A percentile compares a stretch with the other conserved stretches of the same genome.
Evolutionary conservation across 2,888 invertebrate species (phyloP).

Genomic region (Drosophila koepferae): DNA sequence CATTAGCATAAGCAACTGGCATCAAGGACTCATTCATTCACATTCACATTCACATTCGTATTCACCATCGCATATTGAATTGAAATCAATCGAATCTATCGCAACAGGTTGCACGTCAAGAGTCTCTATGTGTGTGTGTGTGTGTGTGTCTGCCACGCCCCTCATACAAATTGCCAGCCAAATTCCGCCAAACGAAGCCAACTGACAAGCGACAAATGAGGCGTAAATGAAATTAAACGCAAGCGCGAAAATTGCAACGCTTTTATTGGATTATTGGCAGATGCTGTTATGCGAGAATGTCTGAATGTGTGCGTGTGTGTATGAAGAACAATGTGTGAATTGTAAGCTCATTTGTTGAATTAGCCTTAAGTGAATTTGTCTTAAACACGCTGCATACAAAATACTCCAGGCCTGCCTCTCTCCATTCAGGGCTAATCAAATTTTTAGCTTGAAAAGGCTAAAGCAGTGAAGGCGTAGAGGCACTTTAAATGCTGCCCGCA

Average conservation of each 20-base stretch:
- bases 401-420: slow-evolving; percentile 4
- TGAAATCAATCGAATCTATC: slow-evolving; percentile 54
- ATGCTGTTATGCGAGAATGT: slow-evolving; percentile 11
- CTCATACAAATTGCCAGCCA: slow-evolving; percentile 32
- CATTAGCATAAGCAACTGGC: slow-evolving; percentile 59
- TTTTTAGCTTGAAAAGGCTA: slow-evolving; percentile 2
- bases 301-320: neutral
- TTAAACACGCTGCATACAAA: slow-evolving; percentile 52
- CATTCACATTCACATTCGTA: neutral
- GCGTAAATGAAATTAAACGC: slow-evolving; percentile 81
- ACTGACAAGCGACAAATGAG: slow-evolving; percentile 76
- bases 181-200: slow-evolving; percentile 20
- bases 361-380: slow-evolving; percentile 66
- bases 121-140: neutral
- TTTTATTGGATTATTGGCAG: slow-evolving; percentile 76
- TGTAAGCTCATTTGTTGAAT: slow-evolving; percentile 78
- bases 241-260: slow-evolving; percentile 76
- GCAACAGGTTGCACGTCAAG: slow-evolving; percentile 56
- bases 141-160: slow-evolving; percentile 7
- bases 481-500: slow-evolving; percentile 72
- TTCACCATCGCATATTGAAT: slow-evolving; percentile 21
- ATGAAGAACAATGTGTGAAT: slow-evolving; percentile 72
- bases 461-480: slow-evolving; percentile 18
- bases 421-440: slow-evolving; percentile 25
- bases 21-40: slow-evolving; percentile 5